Evolutionary conservation across 2,113 vertebrate genomes (phyloP).

Genomic region (Phasianus colchicus): DNA sequence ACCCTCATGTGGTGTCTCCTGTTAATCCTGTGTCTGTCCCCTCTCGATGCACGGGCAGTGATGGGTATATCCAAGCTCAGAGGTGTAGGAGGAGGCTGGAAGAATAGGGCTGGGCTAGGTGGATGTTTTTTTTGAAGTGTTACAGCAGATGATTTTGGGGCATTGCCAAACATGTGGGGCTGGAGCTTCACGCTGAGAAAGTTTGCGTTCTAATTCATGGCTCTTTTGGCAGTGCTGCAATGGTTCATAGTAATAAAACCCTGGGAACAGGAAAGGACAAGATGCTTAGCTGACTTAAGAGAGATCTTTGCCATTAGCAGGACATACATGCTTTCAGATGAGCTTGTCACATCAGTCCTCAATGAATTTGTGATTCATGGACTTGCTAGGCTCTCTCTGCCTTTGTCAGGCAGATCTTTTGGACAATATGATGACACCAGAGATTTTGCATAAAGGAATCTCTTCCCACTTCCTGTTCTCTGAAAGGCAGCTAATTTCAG

Average conservation of each 20-base stretch:
- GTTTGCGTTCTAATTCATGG: neutral
- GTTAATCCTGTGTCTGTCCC: rapidly evolving
- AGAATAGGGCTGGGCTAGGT: neutral
- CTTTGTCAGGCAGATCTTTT: neutral
- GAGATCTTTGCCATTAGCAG: neutral
- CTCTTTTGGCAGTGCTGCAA: neutral
- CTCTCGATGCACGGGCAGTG: rapidly evolving
- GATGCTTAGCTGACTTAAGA: neutral
- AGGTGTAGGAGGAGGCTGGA: neutral
- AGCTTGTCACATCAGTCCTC: neutral
- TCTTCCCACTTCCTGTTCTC: neutral
- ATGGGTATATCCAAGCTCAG: neutral
- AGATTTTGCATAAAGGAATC: neutral
- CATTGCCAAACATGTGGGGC: neutral
- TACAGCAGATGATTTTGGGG: neutral
- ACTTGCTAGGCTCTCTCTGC: neutral
- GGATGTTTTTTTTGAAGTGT: neutral
- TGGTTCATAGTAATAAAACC: neutral
- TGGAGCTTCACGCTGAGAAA: neutral
- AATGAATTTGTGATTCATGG: neutral
- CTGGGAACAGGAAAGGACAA: neutral
- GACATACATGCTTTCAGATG: neutral
- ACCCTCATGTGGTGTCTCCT: neutral
- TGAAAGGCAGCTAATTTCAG: neutral
- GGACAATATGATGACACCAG: neutral